phyloP scores from a whole-genome alignment of 2,888 invertebrate species.

The Meandrusa payeni region DNA sequence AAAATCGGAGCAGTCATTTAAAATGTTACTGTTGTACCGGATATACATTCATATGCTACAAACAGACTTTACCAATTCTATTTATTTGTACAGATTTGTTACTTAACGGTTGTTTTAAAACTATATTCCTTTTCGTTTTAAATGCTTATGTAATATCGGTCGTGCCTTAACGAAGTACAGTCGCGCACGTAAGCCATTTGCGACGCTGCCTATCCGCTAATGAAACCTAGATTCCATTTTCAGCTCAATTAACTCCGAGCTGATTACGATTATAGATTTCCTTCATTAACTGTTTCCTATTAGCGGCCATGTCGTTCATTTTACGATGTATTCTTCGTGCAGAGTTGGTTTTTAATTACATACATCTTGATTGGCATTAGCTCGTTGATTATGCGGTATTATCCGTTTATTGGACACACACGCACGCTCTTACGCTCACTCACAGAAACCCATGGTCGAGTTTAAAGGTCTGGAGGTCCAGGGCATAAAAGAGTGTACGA shows the following conservation, averaged over 20 bases:
- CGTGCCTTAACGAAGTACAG: constrained; percentile 3
- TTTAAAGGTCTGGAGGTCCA: too few species aligned
- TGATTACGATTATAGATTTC: constrained; percentile 72
- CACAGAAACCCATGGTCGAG: too few species aligned
- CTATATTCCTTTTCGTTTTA: too few species aligned
- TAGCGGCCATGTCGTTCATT: constrained; percentile 70
- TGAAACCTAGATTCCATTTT: constrained; percentile 67
- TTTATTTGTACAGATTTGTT: too few species aligned
- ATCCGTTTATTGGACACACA: constrained; percentile 37
- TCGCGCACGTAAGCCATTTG: constrained; percentile 13
- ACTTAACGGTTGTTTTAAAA: too few species aligned
- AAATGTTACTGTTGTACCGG: too few species aligned
- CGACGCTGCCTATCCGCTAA: constrained; percentile 22
- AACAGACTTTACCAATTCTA: too few species aligned
- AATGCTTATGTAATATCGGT: too few species aligned
- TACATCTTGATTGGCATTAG: constrained; percentile 51
- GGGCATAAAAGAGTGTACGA: too few species aligned
- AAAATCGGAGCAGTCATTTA: too few species aligned
- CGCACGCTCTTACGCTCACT: too few species aligned
- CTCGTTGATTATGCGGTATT: constrained; percentile 61
- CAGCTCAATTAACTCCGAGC: constrained; percentile 70
- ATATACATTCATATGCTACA: too few species aligned
- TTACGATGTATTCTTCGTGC: constrained; percentile 60
- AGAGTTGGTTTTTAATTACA: constrained; percentile 63
- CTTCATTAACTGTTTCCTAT: constrained; percentile 75